Base-by-base conservation (phyloP, 1,140 invertebrate genomes). In the Sitobion miscanthi region DNA sequence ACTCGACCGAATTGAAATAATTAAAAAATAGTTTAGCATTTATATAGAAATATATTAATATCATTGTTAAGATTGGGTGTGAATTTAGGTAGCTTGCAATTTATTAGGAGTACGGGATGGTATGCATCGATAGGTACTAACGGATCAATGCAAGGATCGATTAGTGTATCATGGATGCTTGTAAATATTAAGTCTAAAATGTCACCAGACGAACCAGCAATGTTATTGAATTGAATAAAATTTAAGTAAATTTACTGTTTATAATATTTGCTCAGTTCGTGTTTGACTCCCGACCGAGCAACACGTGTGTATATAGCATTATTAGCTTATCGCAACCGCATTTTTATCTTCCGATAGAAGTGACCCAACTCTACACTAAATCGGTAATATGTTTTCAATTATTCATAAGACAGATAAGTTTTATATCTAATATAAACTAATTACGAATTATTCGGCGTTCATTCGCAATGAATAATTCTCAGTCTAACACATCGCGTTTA, bases 31-130 rank as follows among this genome's bases (percentile, higher is more conserved):
- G 45, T 2, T 83, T 83, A 45, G 21, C 38, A 23, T 83, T 83
- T 83, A 20, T 83, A 45, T 42, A 42, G 6, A 83, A 83, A 83
- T 11, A 83, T 83, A 35, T 77, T 77, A 77, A 77, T 86, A 14
- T 47, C 42, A 47, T 86, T 86, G 83, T 86, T 86, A 86, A 47
- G 83, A 86, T 45, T 47, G 25, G 83, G 83, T 47, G 49, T 20
- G 17, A 52, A 14, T 20, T 17, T 52, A 17, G 49, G 49, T 52
- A 52, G 21, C 21, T 85, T 85, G 7, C 45, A 49, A n/a, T 52
- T 88, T 21, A 88, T 88, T 88, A 17, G 86, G 49, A 88, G 45
- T 49, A 35, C 47, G 17, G 86, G 86, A 52, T 88, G 86, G 30
- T 35, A 88, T 7, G 86, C 47, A 1, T 88, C 47, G 52, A 88